Evolutionary conservation across 1,140 invertebrate genomes (phyloP), one percentile per base, ranked within the genome.

Genomic region (Macrostomum lignano): DNA sequence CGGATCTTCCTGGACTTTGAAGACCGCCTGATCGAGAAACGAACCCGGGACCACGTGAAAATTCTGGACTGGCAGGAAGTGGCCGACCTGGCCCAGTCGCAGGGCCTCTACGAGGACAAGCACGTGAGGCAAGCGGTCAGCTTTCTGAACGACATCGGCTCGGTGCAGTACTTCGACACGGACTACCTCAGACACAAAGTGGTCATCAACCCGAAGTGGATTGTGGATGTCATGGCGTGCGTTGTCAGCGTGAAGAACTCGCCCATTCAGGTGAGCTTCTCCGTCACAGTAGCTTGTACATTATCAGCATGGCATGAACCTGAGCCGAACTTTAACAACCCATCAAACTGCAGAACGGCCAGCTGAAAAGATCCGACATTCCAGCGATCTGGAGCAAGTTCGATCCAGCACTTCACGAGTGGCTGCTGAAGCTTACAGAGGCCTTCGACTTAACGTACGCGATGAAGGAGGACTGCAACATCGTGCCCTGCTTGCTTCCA

Each of bases 131-230:
- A 54, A 29, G 46, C 49, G 0, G 38, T 54, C 1, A 43, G 47
- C 38, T 56, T 56, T 29, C 39, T 56, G 7, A 48, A 54, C 42
- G 48, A 54, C 32, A 40, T 56, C 4, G 53, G 53, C 9, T 49
- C 51, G 6, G 39, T 56, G 2, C 51, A 53, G 44, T 51, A 52
- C 40, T 56, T 56, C 38, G 43, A 49, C 37, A 52, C 46, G 13
- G 42, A 46, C 17, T 47, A 48, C 20, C 39, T 56, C 20, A 40
- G 43, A 22, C 36, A 43, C 11, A 38, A 47, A 15, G 44, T 56
- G 4, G 49, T 56, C n/a, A 51, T 56, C 9, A 40, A 49, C n/a
- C 51, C 53, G 7, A 51, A 56, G 44, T 56, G 52, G 49, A 52
- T 56, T 36, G 50, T 54, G 5, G 48, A 56, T 39, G 48, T 51